Evolutionary conservation across 1,140 invertebrate species (phyloP).

Genomic region (Rhizoglyphus robini): DNA sequence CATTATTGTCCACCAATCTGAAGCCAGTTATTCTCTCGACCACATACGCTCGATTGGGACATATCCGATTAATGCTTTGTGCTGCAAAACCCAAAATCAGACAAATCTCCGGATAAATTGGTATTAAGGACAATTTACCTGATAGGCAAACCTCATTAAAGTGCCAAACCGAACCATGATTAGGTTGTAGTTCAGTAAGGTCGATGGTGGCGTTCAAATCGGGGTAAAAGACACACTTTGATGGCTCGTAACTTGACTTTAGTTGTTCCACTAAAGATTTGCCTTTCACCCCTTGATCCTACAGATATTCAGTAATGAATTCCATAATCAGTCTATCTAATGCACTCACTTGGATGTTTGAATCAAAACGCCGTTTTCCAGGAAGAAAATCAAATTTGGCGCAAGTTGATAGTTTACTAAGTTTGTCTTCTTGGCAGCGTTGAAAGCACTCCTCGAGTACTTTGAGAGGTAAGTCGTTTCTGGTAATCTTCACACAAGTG

Average conservation of each 20-base stretch:
- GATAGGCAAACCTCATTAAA: slow-evolving; percentile 76
- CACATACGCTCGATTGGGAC: slow-evolving; percentile 66
- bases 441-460: slow-evolving; percentile 70
- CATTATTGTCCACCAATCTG: slow-evolving; percentile 27
- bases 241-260: slow-evolving; percentile 54
- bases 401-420: slow-evolving; percentile 57
- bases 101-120: background rate
- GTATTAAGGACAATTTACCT: slow-evolving; percentile 60
- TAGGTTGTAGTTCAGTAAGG: background rate
- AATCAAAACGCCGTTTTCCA: slow-evolving; percentile 49
- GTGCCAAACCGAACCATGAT: slow-evolving; percentile 51
- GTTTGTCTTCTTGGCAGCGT: slow-evolving; percentile 63
- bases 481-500: slow-evolving; percentile 45
- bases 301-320: background rate
- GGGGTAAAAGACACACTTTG: slow-evolving; percentile 68
- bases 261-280: background rate
- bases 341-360: background rate
- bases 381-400: slow-evolving; percentile 79
- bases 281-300: background rate
- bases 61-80: slow-evolving; percentile 30
- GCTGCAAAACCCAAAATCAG: background rate
- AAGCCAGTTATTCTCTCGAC: slow-evolving; percentile 64
- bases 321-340: no score
- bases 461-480: slow-evolving; percentile 62
- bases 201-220: slow-evolving; percentile 34